Conservation (phyloP, 2,113 vertebrate genomes). For the Copsychus sechellarum region DNA sequence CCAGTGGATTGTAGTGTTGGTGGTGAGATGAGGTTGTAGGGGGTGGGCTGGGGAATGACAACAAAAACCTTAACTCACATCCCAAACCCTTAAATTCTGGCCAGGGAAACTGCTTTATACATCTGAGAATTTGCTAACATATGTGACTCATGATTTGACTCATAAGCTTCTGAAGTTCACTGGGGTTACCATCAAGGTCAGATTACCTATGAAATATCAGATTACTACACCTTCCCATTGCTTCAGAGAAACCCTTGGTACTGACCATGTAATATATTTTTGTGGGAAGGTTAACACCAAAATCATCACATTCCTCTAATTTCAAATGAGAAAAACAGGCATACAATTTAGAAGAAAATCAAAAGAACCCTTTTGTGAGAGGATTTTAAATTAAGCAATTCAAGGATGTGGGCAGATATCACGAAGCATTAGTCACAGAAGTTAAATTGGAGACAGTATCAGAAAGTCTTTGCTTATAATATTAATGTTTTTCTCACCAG, state of each 20-base stretch:
- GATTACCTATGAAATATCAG: background rate
- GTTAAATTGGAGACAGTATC: background rate
- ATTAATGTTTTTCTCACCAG: background rate
- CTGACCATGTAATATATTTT: background rate
- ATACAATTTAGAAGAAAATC: background rate
- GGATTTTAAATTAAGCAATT: background rate
- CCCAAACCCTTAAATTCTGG: background rate
- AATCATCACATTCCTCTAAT: background rate
- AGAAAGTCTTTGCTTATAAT: background rate
- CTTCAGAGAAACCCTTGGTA: background rate
- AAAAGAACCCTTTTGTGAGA: background rate
- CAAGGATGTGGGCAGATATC: background rate
- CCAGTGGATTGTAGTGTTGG: background rate
- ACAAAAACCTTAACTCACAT: background rate
- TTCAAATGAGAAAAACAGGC: conserved; percentile 34
- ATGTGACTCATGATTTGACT: background rate
- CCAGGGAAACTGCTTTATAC: background rate
- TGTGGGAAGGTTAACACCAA: background rate
- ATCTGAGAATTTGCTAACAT: conserved; percentile 19
- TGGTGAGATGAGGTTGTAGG: background rate
- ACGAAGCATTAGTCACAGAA: background rate
- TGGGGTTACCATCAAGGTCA: conserved; percentile 6
- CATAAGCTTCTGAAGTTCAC: conserved; percentile 28
- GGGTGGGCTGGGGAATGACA: background rate
- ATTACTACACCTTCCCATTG: background rate